These are phyloP conservation scores for Achatina immaculata DNA, from an alignment of 1,140 invertebrate genomes.

Conservation along the genomic window DNA sequence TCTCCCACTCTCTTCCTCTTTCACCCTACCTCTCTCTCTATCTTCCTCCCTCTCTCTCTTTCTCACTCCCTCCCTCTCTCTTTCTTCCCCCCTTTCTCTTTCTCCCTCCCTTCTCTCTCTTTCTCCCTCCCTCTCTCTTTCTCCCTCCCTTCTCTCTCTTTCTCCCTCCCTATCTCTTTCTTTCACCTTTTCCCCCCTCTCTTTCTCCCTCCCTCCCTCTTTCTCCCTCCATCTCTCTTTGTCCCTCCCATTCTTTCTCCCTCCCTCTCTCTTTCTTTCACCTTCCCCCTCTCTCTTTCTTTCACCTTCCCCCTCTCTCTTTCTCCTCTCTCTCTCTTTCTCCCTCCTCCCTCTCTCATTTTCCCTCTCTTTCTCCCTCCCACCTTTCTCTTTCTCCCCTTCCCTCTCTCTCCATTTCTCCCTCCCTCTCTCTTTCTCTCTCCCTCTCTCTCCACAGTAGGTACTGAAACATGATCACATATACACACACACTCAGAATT, in stretches of 20 bases:
- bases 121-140: neutral
- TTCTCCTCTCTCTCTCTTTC: neutral
- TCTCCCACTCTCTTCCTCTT: too few species aligned
- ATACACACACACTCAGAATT: too few species aligned
- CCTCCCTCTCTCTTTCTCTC: constrained; percentile 15
- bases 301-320: neutral
- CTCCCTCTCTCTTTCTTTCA: constrained; percentile 5
- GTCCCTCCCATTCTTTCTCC: too few species aligned
- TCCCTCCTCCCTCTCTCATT: neutral
- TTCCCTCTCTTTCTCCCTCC: neutral
- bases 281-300: constrained; percentile 8
- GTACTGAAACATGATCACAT: too few species aligned
- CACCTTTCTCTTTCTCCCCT: neutral
- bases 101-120: neutral
- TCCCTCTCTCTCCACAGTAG: neutral
- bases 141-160: neutral
- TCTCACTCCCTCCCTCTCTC: too few species aligned
- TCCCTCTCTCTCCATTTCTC: constrained; percentile 1
- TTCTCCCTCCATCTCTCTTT: neutral
- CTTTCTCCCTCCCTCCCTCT: neutral
- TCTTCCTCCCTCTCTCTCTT: too few species aligned
- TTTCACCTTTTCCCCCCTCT: neutral
- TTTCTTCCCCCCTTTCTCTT: neutral
- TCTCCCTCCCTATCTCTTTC: neutral
- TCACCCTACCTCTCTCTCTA: too few species aligned